These are phyloP conservation scores for Athalia cordata DNA, from an alignment of 2,888 invertebrate genomes.

Conservation along the genomic window DNA sequence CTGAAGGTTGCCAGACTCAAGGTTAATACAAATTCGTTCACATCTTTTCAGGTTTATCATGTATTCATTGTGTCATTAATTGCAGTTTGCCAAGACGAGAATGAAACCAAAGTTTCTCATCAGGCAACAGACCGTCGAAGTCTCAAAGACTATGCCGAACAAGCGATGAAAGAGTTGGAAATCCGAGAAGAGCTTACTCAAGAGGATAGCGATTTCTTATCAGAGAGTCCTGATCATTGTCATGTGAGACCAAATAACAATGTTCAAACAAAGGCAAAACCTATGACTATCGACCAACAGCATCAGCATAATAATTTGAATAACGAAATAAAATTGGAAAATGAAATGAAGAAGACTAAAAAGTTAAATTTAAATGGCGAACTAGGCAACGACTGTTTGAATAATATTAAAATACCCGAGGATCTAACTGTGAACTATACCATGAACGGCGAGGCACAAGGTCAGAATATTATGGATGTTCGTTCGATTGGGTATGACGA, in stretches of 20 bases:
- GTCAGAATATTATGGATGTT: slow-evolving; percentile 55
- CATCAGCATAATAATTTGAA: neutral
- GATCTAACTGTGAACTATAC: slow-evolving; percentile 35
- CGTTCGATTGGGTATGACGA: slow-evolving; percentile 65
- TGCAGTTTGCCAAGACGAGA: slow-evolving; percentile 9
- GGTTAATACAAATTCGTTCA: neutral
- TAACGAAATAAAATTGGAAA: neutral
- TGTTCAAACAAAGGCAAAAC: neutral
- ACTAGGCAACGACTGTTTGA: neutral
- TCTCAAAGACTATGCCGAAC: slow-evolving; percentile 63
- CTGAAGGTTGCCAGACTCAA: slow-evolving; percentile 30
- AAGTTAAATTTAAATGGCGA: slow-evolving; percentile 19
- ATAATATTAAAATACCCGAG: slow-evolving; percentile 17
- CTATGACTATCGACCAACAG: slow-evolving; percentile 9
- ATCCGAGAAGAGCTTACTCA: slow-evolving; percentile 44
- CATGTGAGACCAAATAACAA: neutral
- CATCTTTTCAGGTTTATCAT: neutral
- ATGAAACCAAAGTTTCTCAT: slow-evolving; percentile 42
- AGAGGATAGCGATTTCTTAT: neutral
- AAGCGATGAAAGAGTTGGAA: slow-evolving; percentile 61
- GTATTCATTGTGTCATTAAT: neutral
- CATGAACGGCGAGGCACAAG: slow-evolving; percentile 57
- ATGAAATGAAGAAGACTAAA: neutral
- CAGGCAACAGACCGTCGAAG: slow-evolving; percentile 49
- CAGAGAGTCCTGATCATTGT: slow-evolving; percentile 38